Evolutionary conservation across 2,113 vertebrate genomes (phyloP).

Genomic region (Clinocottus analis): DNA sequence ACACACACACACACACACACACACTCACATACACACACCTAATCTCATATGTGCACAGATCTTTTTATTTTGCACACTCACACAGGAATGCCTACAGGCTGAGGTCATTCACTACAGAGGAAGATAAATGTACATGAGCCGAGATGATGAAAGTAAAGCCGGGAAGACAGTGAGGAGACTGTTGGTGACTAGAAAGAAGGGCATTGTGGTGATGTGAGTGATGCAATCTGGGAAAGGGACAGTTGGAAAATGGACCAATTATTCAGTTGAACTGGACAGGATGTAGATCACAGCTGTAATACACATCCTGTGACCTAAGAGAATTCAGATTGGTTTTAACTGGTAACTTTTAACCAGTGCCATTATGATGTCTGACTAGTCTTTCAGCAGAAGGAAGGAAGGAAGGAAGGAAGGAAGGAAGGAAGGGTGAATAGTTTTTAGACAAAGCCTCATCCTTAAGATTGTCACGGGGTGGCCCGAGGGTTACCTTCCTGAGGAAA

Average conservation of each 20-base stretch:
- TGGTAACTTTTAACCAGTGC: not conserved
- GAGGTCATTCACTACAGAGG: constrained; percentile 53
- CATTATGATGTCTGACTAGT: not conserved
- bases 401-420: constrained; percentile 17
- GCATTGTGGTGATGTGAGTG: constrained; percentile 67
- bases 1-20: not conserved
- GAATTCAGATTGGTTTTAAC: not conserved
- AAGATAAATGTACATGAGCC: constrained; percentile 39
- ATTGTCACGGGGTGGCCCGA: constrained; percentile 39
- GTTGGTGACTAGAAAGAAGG: constrained; percentile 68
- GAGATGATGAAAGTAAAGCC: constrained; percentile 40
- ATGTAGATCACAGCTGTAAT: constrained; percentile 32
- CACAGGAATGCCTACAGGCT: constrained; percentile 6
- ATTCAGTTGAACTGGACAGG: constrained; percentile 28
- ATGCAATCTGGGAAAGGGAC: constrained; percentile 58
- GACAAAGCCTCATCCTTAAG: constrained; percentile 49
- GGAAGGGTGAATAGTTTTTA: constrained; percentile 24
- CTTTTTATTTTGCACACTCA: not conserved
- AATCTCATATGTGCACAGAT: not conserved
- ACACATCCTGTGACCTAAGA: constrained; percentile 24
- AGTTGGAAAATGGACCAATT: constrained; percentile 51
- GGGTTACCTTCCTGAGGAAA: constrained; percentile 21
- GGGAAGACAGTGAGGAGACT: constrained; percentile 57
- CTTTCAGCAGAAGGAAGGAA: constrained; percentile 7
- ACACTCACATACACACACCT: not conserved